A percentile compares a stretch with the other conserved stretches of the same genome.
Conservation (phyloP, 2,888 invertebrate species). For the Emmelina monodactyla region DNA sequence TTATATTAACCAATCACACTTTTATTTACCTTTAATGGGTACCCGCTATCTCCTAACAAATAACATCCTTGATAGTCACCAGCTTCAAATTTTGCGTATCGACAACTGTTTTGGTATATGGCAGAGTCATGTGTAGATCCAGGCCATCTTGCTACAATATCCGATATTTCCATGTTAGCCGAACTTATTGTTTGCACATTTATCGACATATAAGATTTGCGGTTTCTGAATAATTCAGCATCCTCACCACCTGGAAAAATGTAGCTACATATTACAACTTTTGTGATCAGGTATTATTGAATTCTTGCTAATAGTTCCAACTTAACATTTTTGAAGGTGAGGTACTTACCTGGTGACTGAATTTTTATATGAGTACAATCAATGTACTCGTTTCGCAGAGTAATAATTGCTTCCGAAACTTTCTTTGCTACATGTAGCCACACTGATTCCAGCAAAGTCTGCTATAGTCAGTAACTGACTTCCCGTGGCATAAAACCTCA, state of each 20-base stretch:
- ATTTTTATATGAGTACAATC: constrained; percentile 14
- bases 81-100: constrained; percentile 9
- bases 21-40: constrained; percentile 15
- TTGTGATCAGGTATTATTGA: too few relatives aligned
- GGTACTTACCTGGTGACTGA: constrained; percentile 8
- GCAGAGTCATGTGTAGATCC: constrained; percentile 18
- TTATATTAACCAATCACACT: not conserved
- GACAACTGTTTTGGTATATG: constrained; percentile 10
- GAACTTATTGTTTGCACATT: constrained; percentile 20
- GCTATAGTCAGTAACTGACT: too few relatives aligned
- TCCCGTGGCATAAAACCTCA: too few relatives aligned
- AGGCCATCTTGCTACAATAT: constrained; percentile 22
- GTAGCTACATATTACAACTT: too few relatives aligned
- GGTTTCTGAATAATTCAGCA: constrained; percentile 9
- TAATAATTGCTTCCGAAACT: too few relatives aligned
- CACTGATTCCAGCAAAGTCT: too few relatives aligned
- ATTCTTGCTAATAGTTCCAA: too few relatives aligned
- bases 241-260: constrained; percentile 7
- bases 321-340: constrained; percentile 4
- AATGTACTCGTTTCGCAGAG: too few relatives aligned
- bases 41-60: constrained; percentile 20
- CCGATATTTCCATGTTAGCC: constrained; percentile 15
- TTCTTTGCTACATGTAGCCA: constrained; percentile 3
- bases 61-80: constrained; percentile 9
- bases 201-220: constrained; percentile 9